A percentile compares a stretch with the other conserved stretches of the same genome.
Conservation (phyloP, 2,113 vertebrate genomes). For the Apteryx mantelli region DNA sequence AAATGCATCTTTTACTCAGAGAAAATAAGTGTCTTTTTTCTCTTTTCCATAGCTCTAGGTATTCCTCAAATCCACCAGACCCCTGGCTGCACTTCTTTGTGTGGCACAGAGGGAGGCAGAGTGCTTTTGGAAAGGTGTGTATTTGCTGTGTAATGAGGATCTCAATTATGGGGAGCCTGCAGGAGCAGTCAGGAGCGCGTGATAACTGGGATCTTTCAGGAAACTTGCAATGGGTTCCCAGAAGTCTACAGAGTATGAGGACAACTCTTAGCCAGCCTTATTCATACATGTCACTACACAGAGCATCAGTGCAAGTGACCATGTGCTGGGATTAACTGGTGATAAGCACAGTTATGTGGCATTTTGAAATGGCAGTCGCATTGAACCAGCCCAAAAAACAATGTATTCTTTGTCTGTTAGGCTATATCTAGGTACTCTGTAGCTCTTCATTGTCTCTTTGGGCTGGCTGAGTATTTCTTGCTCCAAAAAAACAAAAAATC, state of each 20-base stretch:
- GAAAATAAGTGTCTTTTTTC: neutral
- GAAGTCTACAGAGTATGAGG: fast-evolving
- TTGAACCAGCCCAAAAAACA: neutral
- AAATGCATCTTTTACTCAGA: neutral
- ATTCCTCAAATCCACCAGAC: neutral
- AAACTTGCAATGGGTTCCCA: neutral
- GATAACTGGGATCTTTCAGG: neutral
- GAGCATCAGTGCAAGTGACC: neutral
- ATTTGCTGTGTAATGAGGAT: neutral
- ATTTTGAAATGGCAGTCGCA: neutral
- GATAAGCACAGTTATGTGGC: neutral
- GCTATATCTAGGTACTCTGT: neutral
- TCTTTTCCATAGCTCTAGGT: neutral
- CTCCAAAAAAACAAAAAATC: neutral
- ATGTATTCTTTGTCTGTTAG: neutral
- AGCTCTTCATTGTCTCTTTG: neutral
- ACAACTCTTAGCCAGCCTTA: neutral
- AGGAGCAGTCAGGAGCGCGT: conserved; percentile 23
- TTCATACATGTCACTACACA: neutral
- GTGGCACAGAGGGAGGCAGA: neutral
- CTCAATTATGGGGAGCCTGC: neutral
- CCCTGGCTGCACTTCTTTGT: neutral
- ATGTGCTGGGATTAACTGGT: neutral
- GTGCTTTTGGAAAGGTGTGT: neutral
- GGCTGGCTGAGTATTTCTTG: neutral